Conservation (phyloP, 2,113 vertebrate species). For the Tetrao urogallus region DNA sequence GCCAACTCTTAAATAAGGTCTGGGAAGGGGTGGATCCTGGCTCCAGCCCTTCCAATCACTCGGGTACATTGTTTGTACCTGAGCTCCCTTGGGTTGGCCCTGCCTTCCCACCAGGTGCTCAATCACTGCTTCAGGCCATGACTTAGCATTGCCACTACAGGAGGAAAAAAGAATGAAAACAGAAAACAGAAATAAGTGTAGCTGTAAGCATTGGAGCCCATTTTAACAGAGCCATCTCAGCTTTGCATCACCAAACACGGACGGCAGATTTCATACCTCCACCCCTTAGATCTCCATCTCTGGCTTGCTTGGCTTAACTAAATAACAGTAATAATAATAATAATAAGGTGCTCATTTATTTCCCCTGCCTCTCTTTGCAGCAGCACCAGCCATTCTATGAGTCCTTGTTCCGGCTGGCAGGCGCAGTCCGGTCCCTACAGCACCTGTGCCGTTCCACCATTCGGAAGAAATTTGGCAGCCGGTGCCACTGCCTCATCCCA, state of each 20-base stretch:
- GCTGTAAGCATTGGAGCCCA: background rate
- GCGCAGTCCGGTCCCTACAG: slow-evolving; percentile 65
- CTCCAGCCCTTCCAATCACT: no score
- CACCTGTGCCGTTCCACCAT: slow-evolving; percentile 76
- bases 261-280: background rate
- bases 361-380: slow-evolving; percentile 34
- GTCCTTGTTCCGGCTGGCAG: slow-evolving; percentile 70
- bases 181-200: background rate
- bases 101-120: no score
- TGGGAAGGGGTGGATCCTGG: no score
- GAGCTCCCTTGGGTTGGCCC: no score
- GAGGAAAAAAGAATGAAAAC: background rate
- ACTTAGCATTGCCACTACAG: no score
- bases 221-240: background rate
- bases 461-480: slow-evolving; percentile 29
- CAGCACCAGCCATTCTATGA: slow-evolving; percentile 75
- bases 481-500: slow-evolving; percentile 71
- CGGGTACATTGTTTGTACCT: no score
- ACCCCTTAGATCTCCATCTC: background rate
- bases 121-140: no score
- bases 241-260: background rate
- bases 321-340: no score
- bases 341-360: background rate
- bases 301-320: rapidly evolving
- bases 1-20: no score